A percentile compares a stretch with the other conserved stretches of the same genome.
Evolutionary conservation across 2,113 vertebrate genomes (phyloP).

Genomic region (Lamprologus sp.): DNA sequence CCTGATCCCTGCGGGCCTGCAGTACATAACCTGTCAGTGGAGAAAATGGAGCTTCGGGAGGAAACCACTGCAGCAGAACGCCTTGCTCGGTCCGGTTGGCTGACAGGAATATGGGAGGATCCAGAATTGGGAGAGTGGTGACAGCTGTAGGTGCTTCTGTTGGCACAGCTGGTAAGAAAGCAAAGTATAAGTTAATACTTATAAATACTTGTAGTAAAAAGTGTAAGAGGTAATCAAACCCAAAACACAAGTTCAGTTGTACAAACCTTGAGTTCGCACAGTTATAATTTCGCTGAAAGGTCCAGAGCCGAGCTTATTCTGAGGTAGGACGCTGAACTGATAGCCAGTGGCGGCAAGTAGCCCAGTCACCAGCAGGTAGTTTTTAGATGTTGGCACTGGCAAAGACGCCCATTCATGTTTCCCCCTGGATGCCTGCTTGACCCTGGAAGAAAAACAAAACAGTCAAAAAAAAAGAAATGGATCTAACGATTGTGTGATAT

Average conservation of each 20-base stretch:
- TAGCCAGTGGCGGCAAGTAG: conserved; percentile 79
- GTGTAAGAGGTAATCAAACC: neutral
- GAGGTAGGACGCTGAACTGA: conserved; percentile 92
- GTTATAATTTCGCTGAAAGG: conserved; percentile 91
- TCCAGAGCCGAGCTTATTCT: conserved; percentile 95
- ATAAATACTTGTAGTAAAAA: neutral
- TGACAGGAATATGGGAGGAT: conserved; percentile 76
- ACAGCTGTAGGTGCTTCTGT: conserved; percentile 68
- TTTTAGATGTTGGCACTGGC: conserved; percentile 77
- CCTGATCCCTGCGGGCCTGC: conserved; percentile 78
- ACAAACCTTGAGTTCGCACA: conserved; percentile 80
- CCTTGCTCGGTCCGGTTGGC: conserved; percentile 77
- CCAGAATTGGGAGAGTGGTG: conserved; percentile 60
- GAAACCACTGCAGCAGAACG: conserved; percentile 80
- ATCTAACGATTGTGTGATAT: neutral
- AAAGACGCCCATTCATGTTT: conserved; percentile 90
- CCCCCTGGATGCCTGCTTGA: conserved; percentile 75
- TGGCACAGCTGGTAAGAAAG: conserved; percentile 67
- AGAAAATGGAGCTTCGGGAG: conserved; percentile 67
- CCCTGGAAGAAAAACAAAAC: conserved; percentile 57
- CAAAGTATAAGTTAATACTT: neutral
- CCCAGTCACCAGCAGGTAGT: conserved; percentile 79
- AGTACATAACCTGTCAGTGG: conserved; percentile 78
- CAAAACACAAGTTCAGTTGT: neutral
- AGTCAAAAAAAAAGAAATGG: neutral